phyloP scores from a whole-genome alignment of 1,140 invertebrate species.

The Monochamus saltuarius region DNA sequence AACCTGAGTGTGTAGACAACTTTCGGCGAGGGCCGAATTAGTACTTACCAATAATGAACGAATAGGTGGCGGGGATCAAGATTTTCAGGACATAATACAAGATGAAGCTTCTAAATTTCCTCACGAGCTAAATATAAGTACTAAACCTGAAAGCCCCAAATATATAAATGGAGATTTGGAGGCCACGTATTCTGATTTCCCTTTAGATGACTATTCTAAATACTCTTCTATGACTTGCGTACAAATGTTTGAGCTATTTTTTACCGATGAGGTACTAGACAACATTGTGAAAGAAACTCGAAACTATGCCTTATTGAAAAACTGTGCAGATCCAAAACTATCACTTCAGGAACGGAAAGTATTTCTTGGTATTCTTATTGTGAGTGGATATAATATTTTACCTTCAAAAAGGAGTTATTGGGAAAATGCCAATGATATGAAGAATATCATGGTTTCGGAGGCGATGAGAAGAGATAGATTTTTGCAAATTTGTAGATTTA shows the following conservation, averaged over 20 bases:
- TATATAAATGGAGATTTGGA: too few species aligned
- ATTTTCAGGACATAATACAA: neutral
- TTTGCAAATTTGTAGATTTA: conserved; percentile 13
- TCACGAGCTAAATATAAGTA: too few species aligned
- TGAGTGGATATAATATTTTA: conserved; percentile 16
- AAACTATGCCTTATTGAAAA: conserved; percentile 14
- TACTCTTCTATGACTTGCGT: conserved; percentile 1
- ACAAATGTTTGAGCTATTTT: conserved; percentile 1
- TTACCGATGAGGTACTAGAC: conserved; percentile 9
- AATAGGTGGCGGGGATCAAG: neutral
- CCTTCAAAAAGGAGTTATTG: conserved; percentile 14
- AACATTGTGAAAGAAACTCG: conserved; percentile 10
- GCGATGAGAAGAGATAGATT: conserved; percentile 12
- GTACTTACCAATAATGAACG: neutral
- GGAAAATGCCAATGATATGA: conserved; percentile 13
- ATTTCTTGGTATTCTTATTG: conserved; percentile 12
- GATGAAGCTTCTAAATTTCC: too few species aligned
- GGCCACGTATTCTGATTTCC: too few species aligned
- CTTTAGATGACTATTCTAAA: neutral
- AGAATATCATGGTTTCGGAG: conserved; percentile 2
- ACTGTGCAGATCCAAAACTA: neutral
- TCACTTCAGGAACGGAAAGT: neutral
- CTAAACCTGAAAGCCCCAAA: too few species aligned
- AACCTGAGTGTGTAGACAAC: conserved; percentile 7
- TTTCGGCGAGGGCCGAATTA: conserved; percentile 5